phyloP scores from a whole-genome alignment of 2,113 vertebrate genomes.

The Sebastes schlegelii region DNA sequence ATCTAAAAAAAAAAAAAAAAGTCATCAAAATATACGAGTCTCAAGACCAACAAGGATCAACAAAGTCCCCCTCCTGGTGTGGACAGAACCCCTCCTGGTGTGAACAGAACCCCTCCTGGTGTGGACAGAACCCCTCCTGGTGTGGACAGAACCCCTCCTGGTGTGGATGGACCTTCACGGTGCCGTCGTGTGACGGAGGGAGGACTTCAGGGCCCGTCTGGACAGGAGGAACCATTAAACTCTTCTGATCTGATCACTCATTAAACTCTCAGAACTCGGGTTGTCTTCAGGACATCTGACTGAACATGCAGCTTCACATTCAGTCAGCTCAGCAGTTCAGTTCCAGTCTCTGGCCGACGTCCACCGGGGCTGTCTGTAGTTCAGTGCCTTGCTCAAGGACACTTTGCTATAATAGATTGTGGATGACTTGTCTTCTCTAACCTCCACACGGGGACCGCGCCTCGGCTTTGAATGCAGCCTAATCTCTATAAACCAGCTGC shows the following conservation, averaged over 20 bases:
- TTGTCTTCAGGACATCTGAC: background rate
- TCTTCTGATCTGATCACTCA: background rate
- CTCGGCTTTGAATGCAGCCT: constrained; percentile 3
- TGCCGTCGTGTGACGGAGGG: background rate
- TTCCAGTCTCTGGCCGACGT: background rate
- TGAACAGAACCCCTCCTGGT: no score
- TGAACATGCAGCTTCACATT: background rate
- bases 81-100: no score
- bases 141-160: no score
- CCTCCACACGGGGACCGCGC: background rate
- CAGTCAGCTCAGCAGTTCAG: fast-evolving
- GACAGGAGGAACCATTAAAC: background rate
- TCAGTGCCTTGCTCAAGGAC: constrained; percentile 8
- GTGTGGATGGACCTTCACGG: background rate
- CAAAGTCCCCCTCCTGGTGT: no score
- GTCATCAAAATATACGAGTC: no score
- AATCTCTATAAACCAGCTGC: constrained; percentile 11
- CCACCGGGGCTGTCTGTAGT: background rate
- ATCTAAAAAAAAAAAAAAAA: no score
- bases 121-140: no score
- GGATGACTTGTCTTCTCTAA: background rate
- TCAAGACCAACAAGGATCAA: no score
- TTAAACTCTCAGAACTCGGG: no score
- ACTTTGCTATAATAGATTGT: background rate
- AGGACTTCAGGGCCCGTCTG: background rate